A percentile compares a stretch with the other conserved stretches of the same genome.
Evolutionary conservation across 2,797 vertebrate species (phyloP).

Genomic region (Myotis planiceps): DNA sequence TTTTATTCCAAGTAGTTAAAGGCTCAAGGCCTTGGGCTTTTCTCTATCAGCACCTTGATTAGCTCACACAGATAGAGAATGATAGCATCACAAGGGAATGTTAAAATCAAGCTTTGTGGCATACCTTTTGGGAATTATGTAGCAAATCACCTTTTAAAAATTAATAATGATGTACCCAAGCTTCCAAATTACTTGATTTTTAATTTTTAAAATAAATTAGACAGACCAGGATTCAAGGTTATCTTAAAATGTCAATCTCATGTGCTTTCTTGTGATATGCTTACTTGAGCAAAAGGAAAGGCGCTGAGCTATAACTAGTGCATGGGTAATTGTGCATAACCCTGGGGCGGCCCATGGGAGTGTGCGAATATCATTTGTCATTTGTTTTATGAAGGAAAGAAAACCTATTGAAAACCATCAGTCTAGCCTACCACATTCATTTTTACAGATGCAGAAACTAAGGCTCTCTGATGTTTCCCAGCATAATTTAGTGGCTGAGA

Average conservation of each 20-base stretch:
- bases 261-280: background rate
- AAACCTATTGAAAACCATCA: conserved; percentile 18
- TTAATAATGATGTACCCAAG: conserved; percentile 13
- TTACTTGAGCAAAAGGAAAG: conserved; percentile 32
- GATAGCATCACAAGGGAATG: background rate
- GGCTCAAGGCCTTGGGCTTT: background rate
- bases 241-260: conserved; percentile 46
- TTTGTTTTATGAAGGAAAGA: conserved; percentile 13
- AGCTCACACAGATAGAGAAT: background rate
- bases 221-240: conserved; percentile 20
- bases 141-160: conserved; percentile 40
- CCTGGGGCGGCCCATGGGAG: background rate
- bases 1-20: conserved; percentile 26
- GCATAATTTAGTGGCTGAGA: background rate
- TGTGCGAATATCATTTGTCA: conserved; percentile 35
- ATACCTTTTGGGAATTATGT: background rate
- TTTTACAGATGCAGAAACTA: conserved; percentile 41
- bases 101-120: background rate
- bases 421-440: background rate
- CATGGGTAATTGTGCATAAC: conserved; percentile 29
- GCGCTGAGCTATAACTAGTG: background rate
- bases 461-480: background rate
- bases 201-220: conserved; percentile 53
- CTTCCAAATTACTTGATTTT: conserved; percentile 55
- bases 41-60: background rate